Base-by-base conservation (phyloP, 2,113 vertebrate genomes). In the Bettongia penicillata region DNA sequence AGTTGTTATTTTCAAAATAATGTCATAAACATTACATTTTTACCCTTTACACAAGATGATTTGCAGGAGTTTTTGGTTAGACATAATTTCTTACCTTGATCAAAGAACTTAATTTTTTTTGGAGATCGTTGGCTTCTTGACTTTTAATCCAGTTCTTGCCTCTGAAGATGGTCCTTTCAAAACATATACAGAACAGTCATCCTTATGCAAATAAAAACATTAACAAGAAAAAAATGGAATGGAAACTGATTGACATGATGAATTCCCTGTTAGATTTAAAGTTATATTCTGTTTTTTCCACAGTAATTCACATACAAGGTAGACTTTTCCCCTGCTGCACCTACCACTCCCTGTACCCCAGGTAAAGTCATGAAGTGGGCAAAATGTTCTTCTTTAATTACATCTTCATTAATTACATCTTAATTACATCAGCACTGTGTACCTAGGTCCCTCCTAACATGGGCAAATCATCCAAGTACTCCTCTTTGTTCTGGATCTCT, bases 41-140 rank as follows among this genome's bases (percentile, higher is more conserved):
- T 26, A 14, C 47, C 95, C 92, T 53, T 28, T 50, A 91, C 37
- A 28, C 91, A 53, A 11, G 37, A 47, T 37, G 57, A 43, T 9
- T 49, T 48, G 49, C 24, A 61, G 31, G 51, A 49, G 48, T 26
- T 25, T 89, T 26, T 89, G 31, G 31, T 77, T 22, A 89, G 49
- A 77, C 1, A 68, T 84, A 84, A 43, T 84, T 25, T 25, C 97
- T 97, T 96, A 97, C 98, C 97, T 97, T 95, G 61, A 47, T n/a
- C 95, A 57, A 90, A 93, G 95, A 91, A 96, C 95, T 98, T 98
- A 97, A 94, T 98, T 94, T 95, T 97, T 97, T 95, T 96, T 97
- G 95, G 93, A 92, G 96, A 94, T 93, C 97, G 90, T 84, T 96
- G 95, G 95, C 89, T 97, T 97, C 97, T 95, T 94, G 97, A 94